These are phyloP conservation scores for Chrysotoxum bicinctum DNA, from an alignment of 2,888 invertebrate species.

Conservation along the genomic window DNA sequence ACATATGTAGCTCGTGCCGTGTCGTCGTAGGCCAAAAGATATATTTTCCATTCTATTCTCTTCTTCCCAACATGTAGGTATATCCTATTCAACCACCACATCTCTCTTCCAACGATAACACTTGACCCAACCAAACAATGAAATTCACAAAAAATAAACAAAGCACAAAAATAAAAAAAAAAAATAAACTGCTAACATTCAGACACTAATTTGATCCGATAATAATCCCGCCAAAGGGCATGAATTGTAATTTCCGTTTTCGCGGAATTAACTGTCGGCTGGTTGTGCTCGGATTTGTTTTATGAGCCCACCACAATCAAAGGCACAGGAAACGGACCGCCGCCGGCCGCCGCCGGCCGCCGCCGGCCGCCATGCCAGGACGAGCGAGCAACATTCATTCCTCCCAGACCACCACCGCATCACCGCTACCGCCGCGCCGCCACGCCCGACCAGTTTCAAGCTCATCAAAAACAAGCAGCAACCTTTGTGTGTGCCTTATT, in stretches of 20 bases:
- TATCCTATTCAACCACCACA: background rate
- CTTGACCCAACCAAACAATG: slow-evolving; percentile 42
- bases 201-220: slow-evolving; percentile 81
- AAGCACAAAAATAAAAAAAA: slow-evolving; percentile 39
- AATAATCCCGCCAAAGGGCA: slow-evolving; percentile 81
- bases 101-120: slow-evolving; percentile 14
- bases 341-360: no score
- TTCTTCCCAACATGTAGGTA: background rate
- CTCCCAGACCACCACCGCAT: background rate
- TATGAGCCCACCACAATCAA: slow-evolving; percentile 71
- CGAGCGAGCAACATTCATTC: slow-evolving; percentile 43
- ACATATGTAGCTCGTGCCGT: background rate
- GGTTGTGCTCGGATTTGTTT: slow-evolving; percentile 69
- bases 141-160: slow-evolving; percentile 40
- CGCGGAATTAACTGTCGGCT: slow-evolving; percentile 81
- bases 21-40: slow-evolving; percentile 4
- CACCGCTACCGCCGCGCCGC: no score
- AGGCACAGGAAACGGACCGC: slow-evolving; percentile 68
- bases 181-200: slow-evolving; percentile 71
- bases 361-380: background rate
- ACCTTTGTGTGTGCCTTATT: slow-evolving; percentile 62
- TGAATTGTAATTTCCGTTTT: slow-evolving; percentile 81
- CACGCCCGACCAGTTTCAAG: background rate
- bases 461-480: slow-evolving; percentile 16
- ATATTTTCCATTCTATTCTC: background rate